These are phyloP conservation scores for Epistrophella euchroma DNA, from an alignment of 2,888 invertebrate species.

Conservation along the genomic window DNA sequence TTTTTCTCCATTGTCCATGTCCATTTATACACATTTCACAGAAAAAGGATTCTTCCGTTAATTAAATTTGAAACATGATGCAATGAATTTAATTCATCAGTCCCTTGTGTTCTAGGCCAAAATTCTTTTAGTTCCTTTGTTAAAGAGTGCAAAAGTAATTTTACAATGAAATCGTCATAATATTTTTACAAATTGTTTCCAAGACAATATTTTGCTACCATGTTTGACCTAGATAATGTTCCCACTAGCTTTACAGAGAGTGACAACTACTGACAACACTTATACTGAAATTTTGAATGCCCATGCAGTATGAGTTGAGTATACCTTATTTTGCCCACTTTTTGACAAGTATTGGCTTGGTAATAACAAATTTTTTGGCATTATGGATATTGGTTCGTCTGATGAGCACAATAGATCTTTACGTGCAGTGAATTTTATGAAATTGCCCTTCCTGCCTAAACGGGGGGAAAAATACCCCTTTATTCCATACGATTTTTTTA, in stretches of 20 bases:
- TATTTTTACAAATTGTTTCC: constrained; percentile 41
- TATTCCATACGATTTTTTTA: no score
- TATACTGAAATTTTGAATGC: constrained; percentile 6
- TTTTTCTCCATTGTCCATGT: constrained; percentile 4
- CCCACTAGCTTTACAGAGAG: neutral
- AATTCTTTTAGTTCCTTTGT: constrained; percentile 26
- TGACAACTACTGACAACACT: constrained; percentile 17
- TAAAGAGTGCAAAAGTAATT: constrained; percentile 43
- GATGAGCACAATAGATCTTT: no score
- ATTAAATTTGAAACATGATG: constrained; percentile 34
- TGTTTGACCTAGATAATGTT: constrained; percentile 47
- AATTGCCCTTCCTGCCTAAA: no score
- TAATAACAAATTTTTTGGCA: neutral
- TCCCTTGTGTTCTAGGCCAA: constrained; percentile 26
- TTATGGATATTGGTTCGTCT: no score
- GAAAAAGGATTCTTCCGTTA: constrained; percentile 23
- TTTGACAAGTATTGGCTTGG: neutral
- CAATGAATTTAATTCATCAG: constrained; percentile 40
- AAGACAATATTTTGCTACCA: constrained; percentile 25
- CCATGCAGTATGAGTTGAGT: neutral
- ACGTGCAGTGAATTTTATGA: no score
- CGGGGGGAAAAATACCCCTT: no score
- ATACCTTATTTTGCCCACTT: no score
- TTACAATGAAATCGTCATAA: constrained; percentile 36
- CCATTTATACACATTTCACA: constrained; percentile 9